Base-by-base conservation (phyloP, 1,140 invertebrate species). In the Lineus longissimus region DNA sequence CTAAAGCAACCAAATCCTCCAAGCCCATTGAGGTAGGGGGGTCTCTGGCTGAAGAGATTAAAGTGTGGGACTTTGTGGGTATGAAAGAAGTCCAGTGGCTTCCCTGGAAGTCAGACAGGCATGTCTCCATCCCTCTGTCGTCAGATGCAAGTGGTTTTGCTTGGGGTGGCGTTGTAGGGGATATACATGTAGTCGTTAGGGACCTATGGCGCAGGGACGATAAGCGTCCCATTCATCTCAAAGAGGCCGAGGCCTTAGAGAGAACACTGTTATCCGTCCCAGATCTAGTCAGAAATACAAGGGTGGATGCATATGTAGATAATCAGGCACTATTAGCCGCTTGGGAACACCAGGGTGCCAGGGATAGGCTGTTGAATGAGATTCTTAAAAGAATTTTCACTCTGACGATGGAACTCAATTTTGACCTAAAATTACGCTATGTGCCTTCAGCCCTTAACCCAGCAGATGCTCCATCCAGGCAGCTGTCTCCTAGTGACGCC, bases 241-340 rank as follows among this genome's bases (percentile, higher is more conserved):
- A 51, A n/a, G n/a, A 51, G 25, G 25, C 47, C 6, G 19, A 23
- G 6, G 47, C 47, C n/a, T n/a, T 51, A 7, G 4, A 7, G 25
- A 51, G n/a, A 6, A 27, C 25, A 9, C 25, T 51, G 4, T 4
- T 51, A 4, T 19, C 25, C 4, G 47, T 51, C 25, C n/a, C 47
- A 7, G 6, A 51, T n/a, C n/a, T 7, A 51, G n/a, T 51, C 25
- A 27, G n/a, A 51, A n/a, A 51, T 27, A 51, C 4, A 9, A 51
- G 47, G 25, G 47, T 51, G n/a, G 47, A 51, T 27, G 47, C 47
- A 4, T 51, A 23, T n/a, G 47, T 51, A n/a, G 47, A 51, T 51
- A 51, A 51, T n/a, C 6, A 7, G 25, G 25, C 47, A 7, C n/a
- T 51, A 6, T 9, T 51, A 9, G n/a, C 6, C 4, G 47, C 47